These are phyloP conservation scores for Halocaridina rubra DNA, from an alignment of 2,888 invertebrate species.

Conservation along the genomic window DNA sequence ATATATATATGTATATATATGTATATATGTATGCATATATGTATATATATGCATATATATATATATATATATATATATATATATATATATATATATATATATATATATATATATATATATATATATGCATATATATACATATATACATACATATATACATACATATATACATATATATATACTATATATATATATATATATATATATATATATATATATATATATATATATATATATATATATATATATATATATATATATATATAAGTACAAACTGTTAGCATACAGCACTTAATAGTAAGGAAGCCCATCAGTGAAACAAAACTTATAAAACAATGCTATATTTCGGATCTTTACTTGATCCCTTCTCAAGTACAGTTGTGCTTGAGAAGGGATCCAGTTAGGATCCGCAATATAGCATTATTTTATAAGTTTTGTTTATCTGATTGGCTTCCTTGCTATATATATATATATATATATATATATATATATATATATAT, in stretches of 20 bases:
- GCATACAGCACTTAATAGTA: too few species aligned
- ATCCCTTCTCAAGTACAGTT: too few species aligned
- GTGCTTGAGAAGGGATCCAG: too few species aligned
- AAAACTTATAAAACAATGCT: too few species aligned
- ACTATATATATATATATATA: neutral
- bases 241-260: neutral
- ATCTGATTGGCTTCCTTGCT: too few species aligned
- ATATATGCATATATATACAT: slow-evolving; percentile 9
- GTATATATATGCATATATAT: neutral
- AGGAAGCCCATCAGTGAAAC: too few species aligned
- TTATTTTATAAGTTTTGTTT: too few species aligned
- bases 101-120: slow-evolving; percentile 23
- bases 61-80: slow-evolving; percentile 17
- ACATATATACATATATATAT: neutral
- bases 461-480: too few species aligned
- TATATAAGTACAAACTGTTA: neutral
- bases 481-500: too few species aligned
- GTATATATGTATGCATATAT: neutral
- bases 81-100: slow-evolving; percentile 23
- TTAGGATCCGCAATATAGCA: too few species aligned
- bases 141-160: neutral
- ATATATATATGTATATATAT: neutral
- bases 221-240: neutral
- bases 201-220: neutral
- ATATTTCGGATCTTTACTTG: too few species aligned